These are phyloP conservation scores for Lamproptera curius DNA, from an alignment of 2,888 invertebrate genomes.

Conservation along the genomic window DNA sequence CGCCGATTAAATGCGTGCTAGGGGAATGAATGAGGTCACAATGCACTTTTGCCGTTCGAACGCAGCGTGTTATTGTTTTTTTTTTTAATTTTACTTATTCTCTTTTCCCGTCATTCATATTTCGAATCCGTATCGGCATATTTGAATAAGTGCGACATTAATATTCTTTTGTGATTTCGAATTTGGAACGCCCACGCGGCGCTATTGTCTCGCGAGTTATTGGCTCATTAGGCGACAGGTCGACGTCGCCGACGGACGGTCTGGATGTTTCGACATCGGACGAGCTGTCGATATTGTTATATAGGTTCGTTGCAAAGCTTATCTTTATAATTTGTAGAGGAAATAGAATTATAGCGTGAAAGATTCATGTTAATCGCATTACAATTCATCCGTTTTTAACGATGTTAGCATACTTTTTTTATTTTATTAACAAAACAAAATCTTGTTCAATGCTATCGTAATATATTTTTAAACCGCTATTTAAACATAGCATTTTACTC, in stretches of 20 bases:
- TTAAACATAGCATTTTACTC: no score
- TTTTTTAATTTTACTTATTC: slow-evolving; percentile 27
- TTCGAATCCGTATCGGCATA: slow-evolving; percentile 66
- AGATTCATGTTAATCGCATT: neutral
- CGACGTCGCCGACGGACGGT: slow-evolving; percentile 55
- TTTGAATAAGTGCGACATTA: slow-evolving; percentile 77
- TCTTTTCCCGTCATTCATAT: slow-evolving; percentile 26
- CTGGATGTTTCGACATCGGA: slow-evolving; percentile 73
- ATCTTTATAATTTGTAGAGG: no score
- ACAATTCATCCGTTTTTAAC: no score
- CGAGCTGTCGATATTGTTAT: slow-evolving; percentile 60
- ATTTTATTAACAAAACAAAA: no score
- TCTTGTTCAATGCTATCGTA: no score
- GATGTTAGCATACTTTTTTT: no score
- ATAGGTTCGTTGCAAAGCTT: slow-evolving; percentile 19
- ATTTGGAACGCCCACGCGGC: slow-evolving; percentile 68
- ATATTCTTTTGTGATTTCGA: slow-evolving; percentile 75
- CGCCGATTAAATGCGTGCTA: slow-evolving; percentile 48
- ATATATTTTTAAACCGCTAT: no score
- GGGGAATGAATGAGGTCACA: slow-evolving; percentile 48
- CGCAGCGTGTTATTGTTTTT: slow-evolving; percentile 40
- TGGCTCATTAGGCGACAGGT: slow-evolving; percentile 73
- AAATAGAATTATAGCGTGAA: no score
- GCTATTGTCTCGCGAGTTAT: slow-evolving; percentile 75
- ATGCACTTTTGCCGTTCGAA: slow-evolving; percentile 41